phyloP scores from a whole-genome alignment of 92 coral and sea anemone genomes.

The Phenganax marumi region DNA sequence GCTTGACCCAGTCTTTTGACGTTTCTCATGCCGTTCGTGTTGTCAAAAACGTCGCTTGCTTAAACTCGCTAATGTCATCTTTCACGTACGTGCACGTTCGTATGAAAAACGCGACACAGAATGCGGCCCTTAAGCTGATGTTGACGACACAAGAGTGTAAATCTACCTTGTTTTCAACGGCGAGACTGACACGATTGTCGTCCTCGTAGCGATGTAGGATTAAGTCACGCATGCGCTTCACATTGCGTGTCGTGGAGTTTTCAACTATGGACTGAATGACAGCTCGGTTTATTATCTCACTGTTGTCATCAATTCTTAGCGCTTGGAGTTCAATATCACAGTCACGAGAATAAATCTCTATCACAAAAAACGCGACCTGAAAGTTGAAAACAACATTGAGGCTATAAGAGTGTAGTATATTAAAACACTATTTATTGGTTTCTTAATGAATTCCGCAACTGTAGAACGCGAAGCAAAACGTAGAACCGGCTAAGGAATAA shows the following conservation, averaged over 20 bases:
- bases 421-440: too few species aligned
- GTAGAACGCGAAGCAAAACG: too few species aligned
- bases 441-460: too few species aligned
- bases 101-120: not conserved
- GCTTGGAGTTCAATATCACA: slow-evolving; percentile 68
- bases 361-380: slow-evolving; percentile 75
- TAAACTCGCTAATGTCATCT: slow-evolving; percentile 13
- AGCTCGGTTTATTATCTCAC: slow-evolving; percentile 60
- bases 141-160: not conserved
- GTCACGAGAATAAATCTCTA: slow-evolving; percentile 77
- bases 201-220: slow-evolving; percentile 77
- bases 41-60: too few species aligned
- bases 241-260: slow-evolving; percentile 54
- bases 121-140: not conserved
- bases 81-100: not conserved
- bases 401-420: too few species aligned
- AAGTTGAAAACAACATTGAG: not conserved
- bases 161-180: slow-evolving; percentile 79
- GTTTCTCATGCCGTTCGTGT: too few species aligned
- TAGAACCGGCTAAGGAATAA: too few species aligned
- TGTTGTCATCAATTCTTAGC: slow-evolving; percentile 50
- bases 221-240: slow-evolving; percentile 88
- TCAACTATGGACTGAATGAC: slow-evolving; percentile 63
- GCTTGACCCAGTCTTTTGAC: too few species aligned
- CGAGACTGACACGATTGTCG: slow-evolving; percentile 66